Conservation (phyloP, 2,888 invertebrate species). For the Lepas anatifera region DNA sequence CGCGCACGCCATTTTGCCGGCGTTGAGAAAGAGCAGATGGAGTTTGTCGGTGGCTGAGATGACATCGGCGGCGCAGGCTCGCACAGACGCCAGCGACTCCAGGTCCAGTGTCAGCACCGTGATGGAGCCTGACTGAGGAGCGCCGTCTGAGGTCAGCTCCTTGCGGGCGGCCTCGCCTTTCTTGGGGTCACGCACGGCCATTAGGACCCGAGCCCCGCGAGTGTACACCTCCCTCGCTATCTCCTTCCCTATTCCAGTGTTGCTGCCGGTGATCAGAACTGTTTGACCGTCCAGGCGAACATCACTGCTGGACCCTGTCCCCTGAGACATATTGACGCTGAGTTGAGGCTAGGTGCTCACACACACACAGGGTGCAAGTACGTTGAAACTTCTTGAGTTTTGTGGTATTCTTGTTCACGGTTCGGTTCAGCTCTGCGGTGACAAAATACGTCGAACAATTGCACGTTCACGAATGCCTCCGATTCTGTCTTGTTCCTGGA, state of each 20-base stretch:
- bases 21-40: constrained; percentile 32
- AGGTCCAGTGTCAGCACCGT: constrained; percentile 16
- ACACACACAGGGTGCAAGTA: too few relatives aligned
- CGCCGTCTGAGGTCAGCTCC: not conserved
- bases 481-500: too few relatives aligned
- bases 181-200: constrained; percentile 10
- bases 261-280: constrained; percentile 24
- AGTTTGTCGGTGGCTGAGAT: not conserved
- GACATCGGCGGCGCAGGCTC: constrained; percentile 6
- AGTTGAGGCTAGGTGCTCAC: too few relatives aligned
- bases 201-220: constrained; percentile 18
- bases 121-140: not conserved
- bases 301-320: too few relatives aligned
- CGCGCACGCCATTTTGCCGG: constrained; percentile 61
- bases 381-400: too few relatives aligned
- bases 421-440: too few relatives aligned
- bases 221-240: constrained; percentile 21
- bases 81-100: constrained; percentile 15
- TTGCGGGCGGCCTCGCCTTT: constrained; percentile 4
- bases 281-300: constrained; percentile 21
- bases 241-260: constrained; percentile 24
- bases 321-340: too few relatives aligned
- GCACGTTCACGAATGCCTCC: too few relatives aligned
- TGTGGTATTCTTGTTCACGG: too few relatives aligned
- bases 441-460: too few relatives aligned